Evolutionary conservation across 1,140 invertebrate species (phyloP), one percentile per base, ranked within the genome.

Genomic region (Polyergus mexicanus): DNA sequence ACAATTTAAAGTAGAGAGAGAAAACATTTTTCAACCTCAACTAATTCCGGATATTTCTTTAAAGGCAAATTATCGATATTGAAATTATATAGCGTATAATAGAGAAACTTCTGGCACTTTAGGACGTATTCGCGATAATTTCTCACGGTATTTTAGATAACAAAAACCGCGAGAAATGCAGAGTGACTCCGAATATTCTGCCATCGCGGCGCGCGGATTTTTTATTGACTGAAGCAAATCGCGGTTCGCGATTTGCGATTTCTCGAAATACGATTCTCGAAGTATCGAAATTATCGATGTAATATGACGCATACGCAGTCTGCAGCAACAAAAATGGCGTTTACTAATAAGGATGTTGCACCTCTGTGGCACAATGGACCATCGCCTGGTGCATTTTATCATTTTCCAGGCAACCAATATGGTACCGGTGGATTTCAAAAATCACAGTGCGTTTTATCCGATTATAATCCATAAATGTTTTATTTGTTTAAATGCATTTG

Each of bases 301-400:
- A 8, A 16, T 32, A 63, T 16, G 16, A n/a, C 28, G 13, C 19
- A 16, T 4, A 62, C 3, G 22, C 22, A 62, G 22, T 13, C 10
- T 32, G 32, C 22, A 69, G 68, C 35, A 41, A 47, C 13, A 88
- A 89, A 92, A 71, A 94, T 94, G 94, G 92, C 93, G 87, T 85
- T 90, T 10, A 19, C 86, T 0, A 63, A n/a, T 56, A 91, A 91
- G 78, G 84, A 47, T 51, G 90, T 92, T 58, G 35, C 93, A 10
- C 96, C 96, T 56, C 95, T 97, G 78, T 97, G 97, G 97, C 95
- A 96, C 28, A 97, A 97, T 95, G 97, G 97, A 28, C 97, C 97
- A 0, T 87, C 96, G 16, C 97, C 97, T 22, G 97, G 97, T 32
- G 95, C 95, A 25, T 96, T 97, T 89, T 97, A 97, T 89, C 96